Percentiles rank a stretch among this genome's conserved stretches.
Evolutionary conservation across 2,113 vertebrate genomes (phyloP).

Genomic region (Neolamprologus sp.): DNA sequence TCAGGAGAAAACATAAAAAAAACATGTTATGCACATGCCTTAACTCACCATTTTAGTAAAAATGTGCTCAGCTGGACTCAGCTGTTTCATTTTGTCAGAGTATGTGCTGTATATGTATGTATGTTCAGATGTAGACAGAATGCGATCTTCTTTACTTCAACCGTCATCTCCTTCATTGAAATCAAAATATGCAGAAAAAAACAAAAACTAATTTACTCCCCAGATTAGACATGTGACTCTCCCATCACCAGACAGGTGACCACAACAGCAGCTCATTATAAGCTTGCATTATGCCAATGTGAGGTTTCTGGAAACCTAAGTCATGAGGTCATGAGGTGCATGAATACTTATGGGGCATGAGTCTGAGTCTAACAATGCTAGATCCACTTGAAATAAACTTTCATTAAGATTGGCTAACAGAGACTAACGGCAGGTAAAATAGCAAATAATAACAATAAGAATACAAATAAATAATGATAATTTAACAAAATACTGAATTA

Average conservation of each 20-base stretch:
- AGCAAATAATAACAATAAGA: not conserved
- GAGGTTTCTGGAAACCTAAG: not conserved
- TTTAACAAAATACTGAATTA: not conserved
- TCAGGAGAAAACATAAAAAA: not conserved
- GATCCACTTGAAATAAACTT: not conserved
- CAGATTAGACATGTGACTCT: not conserved
- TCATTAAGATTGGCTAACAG: not conserved
- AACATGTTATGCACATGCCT: not conserved
- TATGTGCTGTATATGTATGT: not conserved
- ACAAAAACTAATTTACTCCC: not conserved
- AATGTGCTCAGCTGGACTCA: not conserved
- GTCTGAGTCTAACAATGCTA: not conserved
- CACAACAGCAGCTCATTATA: not conserved
- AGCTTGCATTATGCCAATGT: not conserved
- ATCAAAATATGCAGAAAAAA: not conserved
- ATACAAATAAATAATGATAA: not conserved
- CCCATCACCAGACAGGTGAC: not conserved
- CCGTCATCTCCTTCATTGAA: not conserved
- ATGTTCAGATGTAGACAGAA: not conserved
- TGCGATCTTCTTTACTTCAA: not conserved
- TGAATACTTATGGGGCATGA: not conserved
- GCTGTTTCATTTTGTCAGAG: not conserved
- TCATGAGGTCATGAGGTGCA: not conserved
- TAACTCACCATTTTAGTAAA: not conserved
- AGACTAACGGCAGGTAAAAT: not conserved